phyloP scores from a whole-genome alignment of 2,113 vertebrate species.

The Rafetus swinhoei region DNA sequence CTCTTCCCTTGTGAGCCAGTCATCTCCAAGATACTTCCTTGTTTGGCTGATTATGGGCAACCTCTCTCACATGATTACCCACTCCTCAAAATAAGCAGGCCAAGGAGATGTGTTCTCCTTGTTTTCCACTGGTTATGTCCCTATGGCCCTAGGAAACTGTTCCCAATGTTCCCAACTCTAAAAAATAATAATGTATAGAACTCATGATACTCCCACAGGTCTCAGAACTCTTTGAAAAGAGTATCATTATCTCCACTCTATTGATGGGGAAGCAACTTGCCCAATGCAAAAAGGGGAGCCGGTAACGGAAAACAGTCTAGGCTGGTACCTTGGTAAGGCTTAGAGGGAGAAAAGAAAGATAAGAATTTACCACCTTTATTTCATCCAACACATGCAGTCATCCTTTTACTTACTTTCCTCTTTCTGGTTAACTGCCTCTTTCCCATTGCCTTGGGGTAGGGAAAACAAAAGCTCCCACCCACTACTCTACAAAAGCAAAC shows the following conservation, averaged over 20 bases:
- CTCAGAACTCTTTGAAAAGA: neutral
- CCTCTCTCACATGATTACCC: neutral
- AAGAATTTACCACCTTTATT: neutral
- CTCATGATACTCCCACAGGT: neutral
- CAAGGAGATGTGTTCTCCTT: neutral
- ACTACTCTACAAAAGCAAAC: constrained; percentile 9
- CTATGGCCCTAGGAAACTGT: neutral
- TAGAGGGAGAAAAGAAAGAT: neutral
- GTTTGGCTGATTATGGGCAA: neutral
- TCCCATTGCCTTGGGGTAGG: neutral
- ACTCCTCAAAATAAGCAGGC: neutral
- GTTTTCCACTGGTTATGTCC: neutral
- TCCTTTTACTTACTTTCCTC: constrained; percentile 17
- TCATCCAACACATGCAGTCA: neutral
- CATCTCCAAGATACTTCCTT: neutral
- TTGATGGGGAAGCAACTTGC: neutral
- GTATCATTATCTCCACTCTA: neutral
- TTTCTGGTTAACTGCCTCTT: neutral
- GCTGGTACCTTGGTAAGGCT: neutral
- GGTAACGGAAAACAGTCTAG: neutral
- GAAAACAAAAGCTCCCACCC: constrained; percentile 31
- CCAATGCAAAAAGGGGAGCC: constrained; percentile 10
- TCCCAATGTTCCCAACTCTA: neutral
- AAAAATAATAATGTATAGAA: neutral
- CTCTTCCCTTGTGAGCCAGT: neutral